These are phyloP conservation scores for Seira ritae DNA, from an alignment of 2,888 invertebrate species.

Conservation along the genomic window DNA sequence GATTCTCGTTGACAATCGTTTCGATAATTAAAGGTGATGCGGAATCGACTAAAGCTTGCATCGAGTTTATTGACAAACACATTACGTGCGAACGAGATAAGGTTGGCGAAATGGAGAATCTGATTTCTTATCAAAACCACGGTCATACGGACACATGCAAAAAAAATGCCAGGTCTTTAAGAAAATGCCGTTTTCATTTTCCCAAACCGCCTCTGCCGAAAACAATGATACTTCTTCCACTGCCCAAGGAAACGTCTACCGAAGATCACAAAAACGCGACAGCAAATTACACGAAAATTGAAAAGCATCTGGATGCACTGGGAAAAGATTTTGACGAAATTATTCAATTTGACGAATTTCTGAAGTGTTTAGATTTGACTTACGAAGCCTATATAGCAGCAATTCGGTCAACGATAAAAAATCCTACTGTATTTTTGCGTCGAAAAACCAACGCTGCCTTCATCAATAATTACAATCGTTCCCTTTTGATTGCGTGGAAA, in stretches of 20 bases:
- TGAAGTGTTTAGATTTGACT: slow-evolving; percentile 36
- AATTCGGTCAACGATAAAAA: slow-evolving; percentile 66
- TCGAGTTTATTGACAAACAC: no score
- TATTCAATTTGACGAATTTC: not conserved
- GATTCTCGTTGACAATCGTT: no score
- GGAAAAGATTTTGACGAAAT: slow-evolving; percentile 2
- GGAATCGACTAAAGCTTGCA: no score
- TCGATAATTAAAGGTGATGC: no score
- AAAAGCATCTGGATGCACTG: slow-evolving; percentile 8
- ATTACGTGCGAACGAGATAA: no score
- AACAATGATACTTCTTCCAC: slow-evolving; percentile 13
- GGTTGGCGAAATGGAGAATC: no score
- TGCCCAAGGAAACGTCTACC: not conserved
- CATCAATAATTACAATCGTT: slow-evolving; percentile 73
- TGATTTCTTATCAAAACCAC: slow-evolving; percentile 25
- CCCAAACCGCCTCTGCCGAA: slow-evolving; percentile 30
- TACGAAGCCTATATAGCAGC: slow-evolving; percentile 65
- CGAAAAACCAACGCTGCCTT: slow-evolving; percentile 60
- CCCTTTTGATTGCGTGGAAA: slow-evolving; percentile 71
- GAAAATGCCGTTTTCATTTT: slow-evolving; percentile 32
- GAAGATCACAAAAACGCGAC: not conserved
- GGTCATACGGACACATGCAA: slow-evolving; percentile 28
- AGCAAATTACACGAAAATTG: not conserved
- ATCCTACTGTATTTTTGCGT: slow-evolving; percentile 67
- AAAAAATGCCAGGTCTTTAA: not conserved